phyloP scores from a whole-genome alignment of 2,113 vertebrate genomes.

The Dasyprocta punctata region DNA sequence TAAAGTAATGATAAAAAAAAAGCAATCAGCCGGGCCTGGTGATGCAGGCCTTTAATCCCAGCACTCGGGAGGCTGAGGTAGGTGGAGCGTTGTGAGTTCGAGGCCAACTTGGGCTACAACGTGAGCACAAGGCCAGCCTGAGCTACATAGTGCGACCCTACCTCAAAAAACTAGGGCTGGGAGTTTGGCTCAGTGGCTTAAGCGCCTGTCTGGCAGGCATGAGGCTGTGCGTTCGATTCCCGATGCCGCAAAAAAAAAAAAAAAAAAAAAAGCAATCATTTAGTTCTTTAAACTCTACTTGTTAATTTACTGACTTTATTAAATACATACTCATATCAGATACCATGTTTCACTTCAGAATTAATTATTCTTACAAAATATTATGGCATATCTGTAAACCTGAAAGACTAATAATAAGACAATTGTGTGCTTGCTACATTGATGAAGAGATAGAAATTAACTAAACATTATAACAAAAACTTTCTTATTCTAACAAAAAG shows the following conservation, averaged over 20 bases:
- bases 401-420: constrained; percentile 10
- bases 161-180: no score
- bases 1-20: not conserved
- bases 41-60: no score
- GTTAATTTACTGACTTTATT: not conserved
- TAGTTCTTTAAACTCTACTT: constrained; percentile 1
- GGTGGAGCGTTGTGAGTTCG: no score
- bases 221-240: no score
- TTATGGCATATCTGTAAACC: not conserved
- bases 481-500: not conserved
- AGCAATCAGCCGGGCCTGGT: no score
- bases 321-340: not conserved
- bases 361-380: not conserved
- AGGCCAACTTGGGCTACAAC: no score
- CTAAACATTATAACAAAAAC: not conserved
- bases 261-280: constrained; percentile 19
- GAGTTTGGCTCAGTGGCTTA: no score
- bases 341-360: not conserved
- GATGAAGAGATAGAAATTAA: not conserved
- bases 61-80: no score
- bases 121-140: no score
- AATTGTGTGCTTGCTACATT: not conserved
- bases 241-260: no score
- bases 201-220: no score
- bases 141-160: no score